phyloP scores from a whole-genome alignment of 2,888 invertebrate species.

The Scaptomyza flava region DNA sequence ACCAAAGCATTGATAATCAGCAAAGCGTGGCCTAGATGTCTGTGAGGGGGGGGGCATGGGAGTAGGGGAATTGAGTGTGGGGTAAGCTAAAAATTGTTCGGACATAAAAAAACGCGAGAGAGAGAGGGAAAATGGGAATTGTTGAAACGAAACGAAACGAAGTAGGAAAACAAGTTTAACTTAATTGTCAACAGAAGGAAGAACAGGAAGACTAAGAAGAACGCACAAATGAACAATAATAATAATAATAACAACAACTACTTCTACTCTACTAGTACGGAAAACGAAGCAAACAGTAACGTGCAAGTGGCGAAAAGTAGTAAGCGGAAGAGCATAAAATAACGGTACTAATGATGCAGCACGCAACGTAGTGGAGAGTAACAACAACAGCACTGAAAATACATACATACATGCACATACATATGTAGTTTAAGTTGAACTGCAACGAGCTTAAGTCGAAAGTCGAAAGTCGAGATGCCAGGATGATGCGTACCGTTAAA shows the following conservation, averaged over 20 bases:
- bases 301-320: slow-evolving; percentile 59
- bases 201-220: slow-evolving; percentile 5
- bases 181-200: slow-evolving; percentile 66
- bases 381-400: slow-evolving; percentile 12
- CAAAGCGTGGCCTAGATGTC: slow-evolving; percentile 41
- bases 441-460: slow-evolving; percentile 25
- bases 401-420: too few species aligned
- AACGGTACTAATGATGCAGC: slow-evolving; percentile 73
- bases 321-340: slow-evolving; percentile 72
- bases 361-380: slow-evolving; percentile 34
- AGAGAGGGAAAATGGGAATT: slow-evolving; percentile 37
- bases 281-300: slow-evolving; percentile 46
- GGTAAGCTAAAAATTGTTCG: too few species aligned
- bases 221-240: slow-evolving; percentile 17
- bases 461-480: slow-evolving; percentile 12
- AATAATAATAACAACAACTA: slow-evolving; percentile 15
- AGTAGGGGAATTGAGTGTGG: neutral
- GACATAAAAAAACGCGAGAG: too few species aligned
- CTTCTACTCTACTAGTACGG: neutral
- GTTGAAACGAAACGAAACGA: slow-evolving; percentile 71
- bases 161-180: slow-evolving; percentile 79
- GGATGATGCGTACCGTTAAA: slow-evolving; percentile 27
- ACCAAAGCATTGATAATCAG: slow-evolving; percentile 73
- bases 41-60: neutral
- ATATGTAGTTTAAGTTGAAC: slow-evolving; percentile 17